These are phyloP conservation scores for Trialeurodes vaporariorum DNA, from an alignment of 1,140 invertebrate species.

Conservation along the genomic window DNA sequence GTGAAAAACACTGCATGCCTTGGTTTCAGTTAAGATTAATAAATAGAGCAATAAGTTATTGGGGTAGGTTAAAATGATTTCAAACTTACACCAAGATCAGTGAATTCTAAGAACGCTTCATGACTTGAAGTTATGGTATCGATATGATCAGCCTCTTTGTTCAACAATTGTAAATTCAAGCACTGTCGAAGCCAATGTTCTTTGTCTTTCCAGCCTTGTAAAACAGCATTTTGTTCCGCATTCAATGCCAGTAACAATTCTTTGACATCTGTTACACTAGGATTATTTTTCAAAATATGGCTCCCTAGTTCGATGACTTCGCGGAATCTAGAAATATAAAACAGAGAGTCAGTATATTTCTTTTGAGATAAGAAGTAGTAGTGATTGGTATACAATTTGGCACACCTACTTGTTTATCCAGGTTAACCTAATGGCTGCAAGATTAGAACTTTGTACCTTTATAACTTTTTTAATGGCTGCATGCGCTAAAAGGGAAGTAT, in stretches of 20 bases:
- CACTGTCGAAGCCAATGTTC: conserved; percentile 72
- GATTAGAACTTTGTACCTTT: too few species aligned
- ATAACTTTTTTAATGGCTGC: too few species aligned
- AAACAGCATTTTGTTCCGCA: conserved; percentile 62
- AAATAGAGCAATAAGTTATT: too few species aligned
- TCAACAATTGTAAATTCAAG: conserved; percentile 79
- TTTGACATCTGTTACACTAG: conserved; percentile 50
- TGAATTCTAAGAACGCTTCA: conserved; percentile 83
- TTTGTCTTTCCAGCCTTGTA: conserved; percentile 67
- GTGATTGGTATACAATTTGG: neutral
- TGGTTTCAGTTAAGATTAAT: too few species aligned
- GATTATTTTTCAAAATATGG: conserved; percentile 57
- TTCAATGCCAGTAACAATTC: conserved; percentile 60
- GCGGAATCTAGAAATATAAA: conserved; percentile 46
- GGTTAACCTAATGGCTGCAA: too few species aligned
- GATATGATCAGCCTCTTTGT: conserved; percentile 92
- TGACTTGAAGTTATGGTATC: conserved; percentile 90
- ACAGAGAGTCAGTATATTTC: neutral
- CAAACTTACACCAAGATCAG: conserved; percentile 72
- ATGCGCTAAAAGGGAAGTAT: too few species aligned
- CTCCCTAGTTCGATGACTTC: conserved; percentile 65
- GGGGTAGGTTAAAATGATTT: too few species aligned
- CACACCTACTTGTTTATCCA: too few species aligned
- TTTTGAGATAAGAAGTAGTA: neutral
- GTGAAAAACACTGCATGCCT: too few species aligned